Percentiles rank a stretch among this genome's conserved stretches.
Evolutionary conservation across 2,113 vertebrate genomes (phyloP).

Genomic region (Ramphastos sulfuratus): DNA sequence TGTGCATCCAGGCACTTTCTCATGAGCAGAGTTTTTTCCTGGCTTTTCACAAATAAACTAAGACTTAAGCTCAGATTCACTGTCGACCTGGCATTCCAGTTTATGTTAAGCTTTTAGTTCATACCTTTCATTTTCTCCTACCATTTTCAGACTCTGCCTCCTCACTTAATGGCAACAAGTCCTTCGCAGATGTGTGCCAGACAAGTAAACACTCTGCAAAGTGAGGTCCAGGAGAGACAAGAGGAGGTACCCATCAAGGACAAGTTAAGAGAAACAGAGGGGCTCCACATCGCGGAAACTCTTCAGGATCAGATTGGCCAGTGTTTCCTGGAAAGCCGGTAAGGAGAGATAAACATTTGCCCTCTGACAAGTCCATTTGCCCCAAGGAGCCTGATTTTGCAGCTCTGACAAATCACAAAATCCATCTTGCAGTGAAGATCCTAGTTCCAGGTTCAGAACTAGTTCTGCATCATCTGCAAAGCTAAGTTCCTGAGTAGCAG

Average conservation of each 20-base stretch:
- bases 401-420: not conserved
- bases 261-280: slow-evolving; percentile 70
- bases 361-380: not conserved
- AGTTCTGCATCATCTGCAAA: not conserved
- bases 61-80: not conserved
- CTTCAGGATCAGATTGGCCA: slow-evolving; percentile 84
- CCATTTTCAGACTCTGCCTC: slow-evolving; percentile 70
- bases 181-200: not conserved
- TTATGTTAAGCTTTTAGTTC: not conserved
- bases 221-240: slow-evolving; percentile 54
- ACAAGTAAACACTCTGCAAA: slow-evolving; percentile 21
- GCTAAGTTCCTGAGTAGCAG: not conserved
- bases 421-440: not conserved
- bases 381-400: not conserved
- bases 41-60: slow-evolving; percentile 9
- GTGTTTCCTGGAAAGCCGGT: slow-evolving; percentile 88
- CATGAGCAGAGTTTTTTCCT: not conserved
- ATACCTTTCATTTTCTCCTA: not conserved
- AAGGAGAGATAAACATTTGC: not conserved
- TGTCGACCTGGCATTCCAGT: slow-evolving; percentile 21
- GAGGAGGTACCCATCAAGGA: slow-evolving; percentile 71
- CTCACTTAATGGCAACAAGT: slow-evolving; percentile 52
- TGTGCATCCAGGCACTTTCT: slow-evolving; percentile 35
- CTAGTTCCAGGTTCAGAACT: not conserved
- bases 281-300: slow-evolving; percentile 72